Percentiles rank a stretch among this genome's conserved stretches.
phyloP scores from a whole-genome alignment of 2,113 vertebrate genomes.

The Myodes glareolus region DNA sequence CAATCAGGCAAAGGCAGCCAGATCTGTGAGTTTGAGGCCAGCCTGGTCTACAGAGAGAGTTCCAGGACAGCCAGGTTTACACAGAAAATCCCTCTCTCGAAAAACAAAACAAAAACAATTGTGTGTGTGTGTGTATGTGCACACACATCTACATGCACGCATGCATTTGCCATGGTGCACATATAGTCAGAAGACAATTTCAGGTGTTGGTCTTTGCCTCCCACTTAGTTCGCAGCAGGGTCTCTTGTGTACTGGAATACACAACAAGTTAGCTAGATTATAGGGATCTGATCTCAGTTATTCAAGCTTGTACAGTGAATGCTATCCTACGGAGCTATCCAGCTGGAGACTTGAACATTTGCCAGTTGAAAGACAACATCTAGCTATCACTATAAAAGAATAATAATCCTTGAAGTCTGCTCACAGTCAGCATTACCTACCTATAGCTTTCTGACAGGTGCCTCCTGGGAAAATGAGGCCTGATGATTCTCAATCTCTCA shows the following conservation, averaged over 20 bases:
- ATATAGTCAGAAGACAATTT: not conserved
- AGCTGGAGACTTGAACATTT: not conserved
- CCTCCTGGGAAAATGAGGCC: not conserved
- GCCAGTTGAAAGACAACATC: not conserved
- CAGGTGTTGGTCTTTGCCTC: not conserved
- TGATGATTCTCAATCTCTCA: not conserved
- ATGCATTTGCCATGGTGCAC: not conserved
- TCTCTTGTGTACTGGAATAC: not conserved
- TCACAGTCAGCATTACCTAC: not conserved
- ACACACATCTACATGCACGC: no score
- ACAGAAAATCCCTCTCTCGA: not conserved
- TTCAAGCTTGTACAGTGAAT: not conserved
- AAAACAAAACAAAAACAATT: not conserved
- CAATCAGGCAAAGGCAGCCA: not conserved
- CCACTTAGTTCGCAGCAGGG: not conserved
- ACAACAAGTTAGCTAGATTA: no score
- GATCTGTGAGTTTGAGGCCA: not conserved
- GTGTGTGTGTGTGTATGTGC: not conserved
- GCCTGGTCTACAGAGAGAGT: no score
- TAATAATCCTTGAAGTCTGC: not conserved
- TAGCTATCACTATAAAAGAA: not conserved
- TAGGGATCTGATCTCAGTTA: not conserved
- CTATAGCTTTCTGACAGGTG: slow-evolving; percentile 34
- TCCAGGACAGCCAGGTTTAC: not conserved
- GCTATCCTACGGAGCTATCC: not conserved